phyloP scores from a whole-genome alignment of 2,113 vertebrate genomes.

The Mormyrus lacerda region DNA sequence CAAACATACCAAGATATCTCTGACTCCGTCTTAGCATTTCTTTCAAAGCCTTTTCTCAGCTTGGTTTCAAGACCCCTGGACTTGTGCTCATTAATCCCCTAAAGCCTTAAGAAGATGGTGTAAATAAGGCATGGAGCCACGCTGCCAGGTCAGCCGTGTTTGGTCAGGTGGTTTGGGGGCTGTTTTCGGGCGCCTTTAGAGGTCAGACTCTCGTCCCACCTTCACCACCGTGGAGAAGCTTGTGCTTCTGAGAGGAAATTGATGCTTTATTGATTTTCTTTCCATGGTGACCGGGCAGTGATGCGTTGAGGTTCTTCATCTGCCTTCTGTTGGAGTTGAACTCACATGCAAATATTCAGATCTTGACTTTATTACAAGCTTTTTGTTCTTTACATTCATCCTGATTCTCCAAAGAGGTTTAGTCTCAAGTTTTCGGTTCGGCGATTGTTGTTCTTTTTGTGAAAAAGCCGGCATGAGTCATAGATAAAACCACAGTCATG shows the following conservation, averaged over 20 bases:
- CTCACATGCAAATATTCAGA: not conserved
- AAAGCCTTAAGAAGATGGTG: not conserved
- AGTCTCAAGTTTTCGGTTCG: not conserved
- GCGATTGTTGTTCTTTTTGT: not conserved
- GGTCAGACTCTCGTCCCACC: not conserved
- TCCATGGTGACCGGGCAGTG: not conserved
- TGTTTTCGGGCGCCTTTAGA: not conserved
- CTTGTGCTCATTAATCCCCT: not conserved
- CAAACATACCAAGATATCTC: not conserved
- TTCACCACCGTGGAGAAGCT: not conserved
- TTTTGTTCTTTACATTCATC: not conserved
- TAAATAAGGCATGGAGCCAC: not conserved
- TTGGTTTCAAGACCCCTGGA: not conserved
- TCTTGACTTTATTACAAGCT: not conserved
- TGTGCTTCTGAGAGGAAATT: not conserved
- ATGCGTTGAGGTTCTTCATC: not conserved
- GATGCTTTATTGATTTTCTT: not conserved
- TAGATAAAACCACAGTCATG: not conserved
- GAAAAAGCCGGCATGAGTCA: not conserved
- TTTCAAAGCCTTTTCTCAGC: not conserved
- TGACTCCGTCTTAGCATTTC: not conserved
- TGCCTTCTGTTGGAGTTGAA: not conserved
- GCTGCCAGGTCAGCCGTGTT: not conserved
- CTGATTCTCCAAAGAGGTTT: not conserved
- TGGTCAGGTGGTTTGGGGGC: not conserved